These are phyloP conservation scores for Thamnophis sirtalis DNA, from an alignment of 2,113 vertebrate genomes.

Conservation along the genomic window DNA sequence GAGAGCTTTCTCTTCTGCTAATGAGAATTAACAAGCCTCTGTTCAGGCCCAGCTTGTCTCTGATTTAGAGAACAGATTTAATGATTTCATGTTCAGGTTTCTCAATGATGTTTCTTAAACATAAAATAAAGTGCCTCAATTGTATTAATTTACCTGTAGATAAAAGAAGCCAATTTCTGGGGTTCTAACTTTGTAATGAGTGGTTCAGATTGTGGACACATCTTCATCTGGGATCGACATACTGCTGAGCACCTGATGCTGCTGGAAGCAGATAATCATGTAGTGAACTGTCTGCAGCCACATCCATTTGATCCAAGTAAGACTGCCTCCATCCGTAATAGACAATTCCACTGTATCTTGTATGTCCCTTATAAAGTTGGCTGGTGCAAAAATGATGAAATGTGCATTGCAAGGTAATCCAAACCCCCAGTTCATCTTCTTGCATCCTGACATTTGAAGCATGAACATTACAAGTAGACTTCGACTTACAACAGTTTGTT, in stretches of 20 bases:
- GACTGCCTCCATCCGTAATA: slow-evolving; percentile 26
- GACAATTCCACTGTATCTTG: background rate
- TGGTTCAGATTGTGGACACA: slow-evolving; percentile 96
- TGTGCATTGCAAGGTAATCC: background rate
- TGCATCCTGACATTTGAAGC: background rate
- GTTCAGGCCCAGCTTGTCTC: background rate
- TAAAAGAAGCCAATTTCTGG: slow-evolving; percentile 98
- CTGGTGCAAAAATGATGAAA: background rate
- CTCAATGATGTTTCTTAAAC: background rate
- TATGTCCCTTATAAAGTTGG: background rate
- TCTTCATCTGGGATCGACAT: slow-evolving; percentile 98
- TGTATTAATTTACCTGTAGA: slow-evolving; percentile 68
- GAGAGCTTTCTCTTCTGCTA: background rate
- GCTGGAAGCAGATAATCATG: slow-evolving; percentile 96
- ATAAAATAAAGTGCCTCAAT: background rate
- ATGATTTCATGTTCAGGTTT: background rate
- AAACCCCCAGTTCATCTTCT: background rate
- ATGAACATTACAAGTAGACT: background rate
- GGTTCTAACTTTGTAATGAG: slow-evolving; percentile 98
- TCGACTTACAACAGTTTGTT: background rate
- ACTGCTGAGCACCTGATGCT: slow-evolving; percentile 95
- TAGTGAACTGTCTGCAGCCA: slow-evolving; percentile 97
- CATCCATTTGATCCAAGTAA: slow-evolving; percentile 97
- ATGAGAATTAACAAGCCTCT: background rate
- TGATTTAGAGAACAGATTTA: background rate